A percentile compares a stretch with the other conserved stretches of the same genome.
phyloP scores from a whole-genome alignment of 2,797 vertebrate genomes.

The Onychomys torridus region DNA sequence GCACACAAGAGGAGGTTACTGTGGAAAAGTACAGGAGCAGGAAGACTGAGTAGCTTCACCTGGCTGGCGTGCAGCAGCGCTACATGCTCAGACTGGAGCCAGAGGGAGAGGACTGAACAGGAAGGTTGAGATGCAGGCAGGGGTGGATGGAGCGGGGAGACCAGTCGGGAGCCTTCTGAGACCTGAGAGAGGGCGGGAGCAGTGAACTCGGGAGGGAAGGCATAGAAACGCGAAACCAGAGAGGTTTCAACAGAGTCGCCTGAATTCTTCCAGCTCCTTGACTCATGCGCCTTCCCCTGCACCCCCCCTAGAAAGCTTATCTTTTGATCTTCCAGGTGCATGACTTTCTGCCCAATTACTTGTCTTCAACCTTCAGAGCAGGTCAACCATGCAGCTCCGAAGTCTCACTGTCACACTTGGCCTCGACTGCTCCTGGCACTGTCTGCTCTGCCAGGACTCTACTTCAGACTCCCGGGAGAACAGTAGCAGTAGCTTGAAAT shows the following conservation, averaged over 20 bases:
- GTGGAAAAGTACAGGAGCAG: constrained; percentile 72
- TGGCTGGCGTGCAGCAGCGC: fast-evolving
- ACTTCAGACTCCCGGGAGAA: background rate
- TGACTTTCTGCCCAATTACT: constrained; percentile 76
- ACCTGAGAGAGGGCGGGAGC: constrained; percentile 15
- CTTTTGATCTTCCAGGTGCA: constrained; percentile 70
- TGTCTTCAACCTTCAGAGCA: constrained; percentile 63
- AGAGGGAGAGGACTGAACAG: background rate
- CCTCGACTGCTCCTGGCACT: constrained; percentile 17
- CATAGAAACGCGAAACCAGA: constrained; percentile 1
- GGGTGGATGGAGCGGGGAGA: background rate
- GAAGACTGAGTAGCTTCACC: background rate
- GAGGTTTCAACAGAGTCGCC: constrained; percentile 40
- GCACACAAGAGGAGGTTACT: background rate
- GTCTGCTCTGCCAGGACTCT: background rate
- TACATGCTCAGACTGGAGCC: background rate
- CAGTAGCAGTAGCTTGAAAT: background rate
- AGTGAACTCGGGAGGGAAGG: background rate
- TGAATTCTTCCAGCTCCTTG: constrained; percentile 56
- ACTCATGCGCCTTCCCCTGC: background rate
- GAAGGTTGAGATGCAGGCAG: constrained; percentile 10
- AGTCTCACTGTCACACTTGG: constrained; percentile 72
- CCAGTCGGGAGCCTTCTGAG: constrained; percentile 39
- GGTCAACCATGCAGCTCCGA: constrained; percentile 57
- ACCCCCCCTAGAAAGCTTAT: constrained; percentile 62